phyloP scores from a whole-genome alignment of 92 coral and sea anemone genomes.

The Umimayanthus chanpuru region DNA sequence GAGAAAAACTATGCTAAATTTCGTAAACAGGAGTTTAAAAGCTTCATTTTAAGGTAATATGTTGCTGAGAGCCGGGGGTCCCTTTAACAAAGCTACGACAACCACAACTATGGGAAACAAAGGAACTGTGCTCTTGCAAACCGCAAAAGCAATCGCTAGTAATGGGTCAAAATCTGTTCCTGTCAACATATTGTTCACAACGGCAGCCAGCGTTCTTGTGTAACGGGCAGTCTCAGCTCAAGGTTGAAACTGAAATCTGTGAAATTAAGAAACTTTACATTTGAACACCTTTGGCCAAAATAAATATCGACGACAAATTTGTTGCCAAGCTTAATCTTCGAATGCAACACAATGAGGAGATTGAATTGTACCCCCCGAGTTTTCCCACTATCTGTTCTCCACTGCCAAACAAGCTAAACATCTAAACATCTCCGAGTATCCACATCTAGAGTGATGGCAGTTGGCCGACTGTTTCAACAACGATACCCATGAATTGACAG shows the following conservation, averaged over 20 bases:
- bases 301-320: conserved; percentile 42
- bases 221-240: not conserved
- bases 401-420: conserved; percentile 34
- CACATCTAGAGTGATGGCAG: conserved; percentile 48
- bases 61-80: too few relatives aligned
- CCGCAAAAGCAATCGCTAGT: not conserved
- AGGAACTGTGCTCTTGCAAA: too few relatives aligned
- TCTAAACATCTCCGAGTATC: conserved; percentile 37
- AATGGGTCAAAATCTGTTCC: conserved; percentile 37
- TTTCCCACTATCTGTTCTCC: conserved; percentile 59
- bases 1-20: too few relatives aligned
- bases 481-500: conserved; percentile 42
- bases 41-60: too few relatives aligned
- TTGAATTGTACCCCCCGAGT: not conserved
- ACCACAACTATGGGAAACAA: too few relatives aligned
- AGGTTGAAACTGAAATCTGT: not conserved
- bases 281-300: conserved; percentile 48
- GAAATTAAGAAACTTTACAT: not conserved
- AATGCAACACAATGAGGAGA: not conserved
- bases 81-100: too few relatives aligned
- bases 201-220: conserved; percentile 57
- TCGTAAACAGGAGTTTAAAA: too few relatives aligned
- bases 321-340: conserved; percentile 17
- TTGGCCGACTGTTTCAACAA: conserved; percentile 43
- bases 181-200: conserved; percentile 56